Conservation (phyloP, 1,140 invertebrate genomes). For the Drosophila ercepeae region DNA sequence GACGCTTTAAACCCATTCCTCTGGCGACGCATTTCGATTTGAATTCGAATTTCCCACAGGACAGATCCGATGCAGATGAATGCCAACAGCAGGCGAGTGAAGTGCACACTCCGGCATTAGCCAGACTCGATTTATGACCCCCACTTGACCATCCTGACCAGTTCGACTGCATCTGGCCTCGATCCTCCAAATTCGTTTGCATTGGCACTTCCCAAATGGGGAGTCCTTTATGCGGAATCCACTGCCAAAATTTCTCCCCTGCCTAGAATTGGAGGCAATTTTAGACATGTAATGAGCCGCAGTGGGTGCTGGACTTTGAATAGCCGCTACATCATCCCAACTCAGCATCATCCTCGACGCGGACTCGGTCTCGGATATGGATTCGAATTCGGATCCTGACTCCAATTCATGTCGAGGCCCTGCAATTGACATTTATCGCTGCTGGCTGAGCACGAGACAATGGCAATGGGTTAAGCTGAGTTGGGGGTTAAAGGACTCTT, state of each 20-base stretch:
- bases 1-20: slow-evolving; percentile 36
- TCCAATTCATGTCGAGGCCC: slow-evolving; percentile 19
- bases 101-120: slow-evolving; percentile 65
- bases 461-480: slow-evolving; percentile 15
- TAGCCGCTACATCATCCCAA: slow-evolving; percentile 7
- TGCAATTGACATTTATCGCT: slow-evolving; percentile 78
- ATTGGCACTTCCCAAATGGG: not conserved
- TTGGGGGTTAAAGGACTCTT: slow-evolving; percentile 28
- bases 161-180: not conserved
- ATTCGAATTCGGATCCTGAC: slow-evolving; percentile 1
- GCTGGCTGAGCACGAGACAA: slow-evolving; percentile 49
- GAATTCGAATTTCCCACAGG: slow-evolving; percentile 38
- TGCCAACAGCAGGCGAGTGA: slow-evolving; percentile 63
- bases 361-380: not conserved
- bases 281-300: slow-evolving; percentile 48
- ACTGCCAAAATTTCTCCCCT: slow-evolving; percentile 9
- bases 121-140: slow-evolving; percentile 65
- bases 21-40: slow-evolving; percentile 28
- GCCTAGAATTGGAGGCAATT: slow-evolving; percentile 11
- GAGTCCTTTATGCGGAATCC: slow-evolving; percentile 16
- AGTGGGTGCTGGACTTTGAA: slow-evolving; percentile 45
- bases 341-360: not conserved
- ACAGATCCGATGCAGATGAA: slow-evolving; percentile 41
- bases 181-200: slow-evolving; percentile 24
- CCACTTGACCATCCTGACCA: slow-evolving; percentile 42